These are phyloP conservation scores for Oncorhynchus masou DNA, from an alignment of 2,113 vertebrate genomes.

Conservation along the genomic window DNA sequence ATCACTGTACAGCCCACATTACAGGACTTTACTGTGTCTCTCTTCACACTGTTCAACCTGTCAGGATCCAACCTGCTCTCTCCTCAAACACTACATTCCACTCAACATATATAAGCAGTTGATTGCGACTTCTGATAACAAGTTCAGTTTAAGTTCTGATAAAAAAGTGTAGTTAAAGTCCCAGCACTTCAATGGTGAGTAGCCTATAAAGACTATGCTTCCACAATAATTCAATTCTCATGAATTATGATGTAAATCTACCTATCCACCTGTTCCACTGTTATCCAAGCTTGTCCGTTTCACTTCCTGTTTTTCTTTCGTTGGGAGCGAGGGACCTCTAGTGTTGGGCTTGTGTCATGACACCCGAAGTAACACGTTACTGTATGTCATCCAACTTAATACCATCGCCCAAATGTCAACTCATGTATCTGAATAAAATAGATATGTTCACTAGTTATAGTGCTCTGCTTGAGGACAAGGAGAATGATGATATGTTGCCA, in stretches of 20 bases:
- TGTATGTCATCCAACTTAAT: background rate
- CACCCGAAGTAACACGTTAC: background rate
- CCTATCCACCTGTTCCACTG: background rate
- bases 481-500: background rate
- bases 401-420: background rate
- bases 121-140: background rate
- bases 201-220: background rate
- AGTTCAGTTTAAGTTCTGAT: background rate
- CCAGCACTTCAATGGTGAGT: background rate
- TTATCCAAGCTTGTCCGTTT: background rate
- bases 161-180: background rate
- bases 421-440: background rate
- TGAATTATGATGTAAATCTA: background rate
- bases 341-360: slow-evolving; percentile 14
- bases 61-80: background rate
- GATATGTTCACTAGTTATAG: background rate
- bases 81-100: background rate
- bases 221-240: background rate
- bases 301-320: background rate
- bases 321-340: slow-evolving; percentile 29
- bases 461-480: background rate
- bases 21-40: background rate
- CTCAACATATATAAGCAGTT: background rate
- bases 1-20: background rate
- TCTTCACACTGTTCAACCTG: background rate